Percentiles rank a stretch among this genome's conserved stretches.
These are phyloP conservation scores for Gonocerus acuteangulatus DNA, from an alignment of 2,888 invertebrate species.

Conservation along the genomic window DNA sequence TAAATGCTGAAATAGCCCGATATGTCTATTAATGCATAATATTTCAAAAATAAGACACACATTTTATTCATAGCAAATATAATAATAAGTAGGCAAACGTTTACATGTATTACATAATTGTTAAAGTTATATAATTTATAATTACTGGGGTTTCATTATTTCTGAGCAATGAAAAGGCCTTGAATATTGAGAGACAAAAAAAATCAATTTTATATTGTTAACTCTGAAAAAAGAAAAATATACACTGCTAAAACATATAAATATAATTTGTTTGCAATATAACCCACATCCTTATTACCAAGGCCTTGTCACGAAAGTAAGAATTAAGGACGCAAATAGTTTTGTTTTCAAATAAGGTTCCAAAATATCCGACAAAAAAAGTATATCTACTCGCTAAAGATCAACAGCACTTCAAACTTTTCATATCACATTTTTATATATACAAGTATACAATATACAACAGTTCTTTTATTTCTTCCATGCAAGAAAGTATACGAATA, in stretches of 20 bases:
- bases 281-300: not conserved
- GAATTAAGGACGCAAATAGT: slow-evolving; percentile 21
- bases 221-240: not conserved
- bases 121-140: slow-evolving; percentile 1
- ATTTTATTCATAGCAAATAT: not conserved
- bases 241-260: not conserved
- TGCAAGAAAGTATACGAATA: not conserved
- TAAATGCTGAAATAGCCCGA: slow-evolving; percentile 9
- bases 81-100: not conserved
- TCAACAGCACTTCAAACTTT: slow-evolving; percentile 11
- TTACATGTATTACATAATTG: not conserved
- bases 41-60: slow-evolving; percentile 10
- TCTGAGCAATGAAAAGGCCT: slow-evolving; percentile 22
- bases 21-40: not conserved
- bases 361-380: slow-evolving; percentile 16
- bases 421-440: slow-evolving; percentile 10
- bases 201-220: not conserved
- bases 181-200: not conserved
- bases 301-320: slow-evolving; percentile 3
- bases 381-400: slow-evolving; percentile 11
- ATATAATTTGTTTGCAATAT: not conserved
- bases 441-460: slow-evolving; percentile 4
- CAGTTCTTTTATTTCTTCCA: not conserved
- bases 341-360: slow-evolving; percentile 2
- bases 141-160: slow-evolving; percentile 18